These are phyloP conservation scores for Dromiciops gliroides DNA, from an alignment of 2,113 vertebrate genomes.

Conservation along the genomic window DNA sequence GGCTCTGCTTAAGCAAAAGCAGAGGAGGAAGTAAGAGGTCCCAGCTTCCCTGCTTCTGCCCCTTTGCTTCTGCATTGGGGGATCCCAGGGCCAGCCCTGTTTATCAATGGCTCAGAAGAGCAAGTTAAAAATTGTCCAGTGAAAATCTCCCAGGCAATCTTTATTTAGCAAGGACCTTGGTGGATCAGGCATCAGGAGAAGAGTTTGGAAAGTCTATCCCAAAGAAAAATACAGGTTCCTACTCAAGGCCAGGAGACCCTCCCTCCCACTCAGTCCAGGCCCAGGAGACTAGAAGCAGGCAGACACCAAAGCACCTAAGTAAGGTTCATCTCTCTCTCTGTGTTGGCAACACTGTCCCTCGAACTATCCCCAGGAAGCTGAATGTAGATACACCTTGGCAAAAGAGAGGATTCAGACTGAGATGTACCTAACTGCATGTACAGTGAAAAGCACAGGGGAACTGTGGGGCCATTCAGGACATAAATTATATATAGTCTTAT, in stretches of 20 bases:
- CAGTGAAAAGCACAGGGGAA: neutral
- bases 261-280: neutral
- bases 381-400: neutral
- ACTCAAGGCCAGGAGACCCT: neutral
- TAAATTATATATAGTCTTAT: neutral
- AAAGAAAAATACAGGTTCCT: neutral
- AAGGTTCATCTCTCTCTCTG: neutral
- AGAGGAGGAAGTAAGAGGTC: neutral
- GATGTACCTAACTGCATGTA: neutral
- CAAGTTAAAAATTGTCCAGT: constrained; percentile 70
- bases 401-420: neutral
- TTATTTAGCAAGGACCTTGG: constrained; percentile 8
- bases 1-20: neutral
- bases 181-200: constrained; percentile 11
- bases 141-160: constrained; percentile 70
- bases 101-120: constrained; percentile 56
- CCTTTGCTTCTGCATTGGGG: neutral
- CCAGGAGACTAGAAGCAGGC: neutral
- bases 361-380: neutral
- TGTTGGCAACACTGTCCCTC: neutral
- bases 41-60: neutral
- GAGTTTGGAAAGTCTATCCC: neutral
- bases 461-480: neutral
- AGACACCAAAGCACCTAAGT: neutral
- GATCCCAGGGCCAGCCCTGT: constrained; percentile 1